Evolutionary conservation across 2,797 vertebrate species (phyloP), one percentile per base, ranked within the genome.

Genomic region (Microhierax caerulescens): DNA sequence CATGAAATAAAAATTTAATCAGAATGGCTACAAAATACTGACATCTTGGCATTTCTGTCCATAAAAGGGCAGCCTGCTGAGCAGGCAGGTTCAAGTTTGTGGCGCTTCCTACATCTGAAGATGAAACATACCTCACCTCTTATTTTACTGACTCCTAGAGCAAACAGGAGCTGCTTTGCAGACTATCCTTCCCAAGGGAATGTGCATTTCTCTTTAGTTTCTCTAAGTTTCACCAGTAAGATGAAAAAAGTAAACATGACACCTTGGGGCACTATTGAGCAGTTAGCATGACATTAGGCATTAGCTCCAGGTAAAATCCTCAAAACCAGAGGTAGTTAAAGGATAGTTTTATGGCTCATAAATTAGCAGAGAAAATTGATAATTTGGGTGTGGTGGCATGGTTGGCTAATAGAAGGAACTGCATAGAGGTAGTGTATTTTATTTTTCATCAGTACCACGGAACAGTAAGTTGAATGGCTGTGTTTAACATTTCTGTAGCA

Each of bases 321-420:
- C 51, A 91, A 59, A 65, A 9, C 2, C 16, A 76, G 51, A 85
- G 86, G 74, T 43, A 39, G 48, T 47, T 67, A 30, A 68, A 70
- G 3, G 43, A 30, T 64, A 3, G 2, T 43, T 90, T 88, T 19
- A 34, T 67, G 23, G 4, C 0, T 3, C 28, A 11, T 69, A 70
- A 75, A 77, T 56, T 83, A 14, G 6, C 15, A 64, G 51, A 92
- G 51, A 59, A 84, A 82, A 65, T 28, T 47, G 20, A 19, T 63
- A 30, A 54, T 28, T 50, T 15, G 8, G 5, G 11, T 11, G 1
- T 1, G 1, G 17, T 14, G 12, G 3, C 27, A 27, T 21, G 20
- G 48, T 8, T 59, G 39, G 7, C n/a, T 57, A 53, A 27, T 39
- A 53, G 75, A 75, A 76, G 9, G 27, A 76, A 54, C 24, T 73